Evolutionary conservation across 2,888 invertebrate genomes (phyloP), one percentile per base, ranked within the genome.

Genomic region (Drosophila tripunctata): DNA sequence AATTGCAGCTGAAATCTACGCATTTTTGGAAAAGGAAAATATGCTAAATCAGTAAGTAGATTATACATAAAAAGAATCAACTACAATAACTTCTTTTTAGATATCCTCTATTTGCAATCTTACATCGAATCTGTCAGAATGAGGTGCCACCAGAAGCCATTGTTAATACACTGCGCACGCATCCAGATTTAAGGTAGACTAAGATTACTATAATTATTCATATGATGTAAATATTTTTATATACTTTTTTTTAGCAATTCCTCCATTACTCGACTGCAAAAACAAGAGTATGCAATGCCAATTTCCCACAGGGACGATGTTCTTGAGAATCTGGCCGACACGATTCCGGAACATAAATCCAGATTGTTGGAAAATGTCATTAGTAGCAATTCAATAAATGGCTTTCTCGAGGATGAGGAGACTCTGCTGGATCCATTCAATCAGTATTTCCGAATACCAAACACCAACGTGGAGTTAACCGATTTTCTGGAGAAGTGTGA

Each of bases 31-130:
- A 87, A 93, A 93, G 70, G 96, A 95, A 90, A 93, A 93, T 58
- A 95, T 97, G 95, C 96, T 96, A 90, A 94, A 94, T 62, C 95
- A 94, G 97, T 97, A 90, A 93, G 71, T 27, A 12, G 10, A 10
- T 24, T 31, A 2, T 2, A 2, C 1, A 6, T 8, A 27, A 27
- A 2, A 27, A 8, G 0, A 2, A 2, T 10, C 7, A 6, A 10
- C 3, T 10, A 27, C 27, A 27, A 1, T 27, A 27, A 10, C 8
- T 21, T 21, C 10, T 3, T 27, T 27, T 10, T 8, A 27, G 27
- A 89, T 99, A 98, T 91, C 99, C 99, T 0, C 92, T 99, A 40
- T 99, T 99, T 91, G 97, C 97, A 19, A 96, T 98, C 17, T 96
- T 99, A 75, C 97, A 97, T 92, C 94, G 94, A 89, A 98, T 99